phyloP scores from a whole-genome alignment of 2,888 invertebrate genomes.

The Pristionchus mayeri region DNA sequence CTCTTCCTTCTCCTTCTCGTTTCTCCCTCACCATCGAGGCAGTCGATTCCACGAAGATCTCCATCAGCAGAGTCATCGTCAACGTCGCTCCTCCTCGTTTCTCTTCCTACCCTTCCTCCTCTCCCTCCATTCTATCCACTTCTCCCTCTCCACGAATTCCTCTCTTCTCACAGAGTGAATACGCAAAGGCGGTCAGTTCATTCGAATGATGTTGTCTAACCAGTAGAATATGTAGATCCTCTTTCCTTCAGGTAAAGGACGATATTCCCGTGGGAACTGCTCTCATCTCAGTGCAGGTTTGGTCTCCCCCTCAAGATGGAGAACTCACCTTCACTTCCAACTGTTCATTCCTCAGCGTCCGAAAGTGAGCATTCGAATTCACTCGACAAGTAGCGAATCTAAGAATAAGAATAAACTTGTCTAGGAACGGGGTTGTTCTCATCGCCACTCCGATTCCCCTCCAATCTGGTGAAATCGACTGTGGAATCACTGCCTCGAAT shows the following conservation, averaged over 20 bases:
- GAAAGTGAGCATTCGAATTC: background rate
- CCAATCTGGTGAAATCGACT: slow-evolving; percentile 31
- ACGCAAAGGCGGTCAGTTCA: background rate
- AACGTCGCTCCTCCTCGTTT: slow-evolving; percentile 10
- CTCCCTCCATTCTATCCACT: background rate
- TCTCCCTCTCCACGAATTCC: background rate
- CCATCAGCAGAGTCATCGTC: background rate
- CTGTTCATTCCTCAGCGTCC: slow-evolving; percentile 17
- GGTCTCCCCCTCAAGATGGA: slow-evolving; percentile 35
- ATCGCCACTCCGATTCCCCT: background rate
- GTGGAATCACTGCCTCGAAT: slow-evolving; percentile 18
- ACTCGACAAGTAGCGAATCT: background rate
- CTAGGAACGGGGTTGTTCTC: slow-evolving; percentile 15
- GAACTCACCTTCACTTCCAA: background rate
- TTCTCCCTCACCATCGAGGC: background rate
- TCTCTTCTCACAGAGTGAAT: slow-evolving; percentile 31
- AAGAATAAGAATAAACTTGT: too few relatives aligned
- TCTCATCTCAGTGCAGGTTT: slow-evolving; percentile 21
- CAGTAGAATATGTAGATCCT: too few relatives aligned
- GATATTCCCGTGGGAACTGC: slow-evolving; percentile 28
- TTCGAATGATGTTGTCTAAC: too few relatives aligned
- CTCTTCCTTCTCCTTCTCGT: slow-evolving; percentile 24
- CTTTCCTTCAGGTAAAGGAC: background rate
- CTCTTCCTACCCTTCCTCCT: too few relatives aligned
- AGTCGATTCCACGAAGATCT: slow-evolving; percentile 18